Evolutionary conservation across 1,140 invertebrate species (phyloP), one percentile per base, ranked within the genome.

Genomic region (Vanessa tameamea): DNA sequence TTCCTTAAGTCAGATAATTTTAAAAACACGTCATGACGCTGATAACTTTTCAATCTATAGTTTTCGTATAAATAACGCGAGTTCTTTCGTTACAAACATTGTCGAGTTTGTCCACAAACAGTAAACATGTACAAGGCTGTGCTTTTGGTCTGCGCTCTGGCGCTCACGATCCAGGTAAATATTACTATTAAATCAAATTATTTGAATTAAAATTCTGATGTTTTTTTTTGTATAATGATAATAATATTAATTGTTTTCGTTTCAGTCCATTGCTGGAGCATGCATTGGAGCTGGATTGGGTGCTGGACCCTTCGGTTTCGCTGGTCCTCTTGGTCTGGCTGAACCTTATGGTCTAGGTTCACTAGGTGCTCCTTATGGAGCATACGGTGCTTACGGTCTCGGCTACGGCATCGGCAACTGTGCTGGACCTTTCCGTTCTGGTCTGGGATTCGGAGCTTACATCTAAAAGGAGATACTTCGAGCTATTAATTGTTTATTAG

Each of bases 161-260:
- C 73, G 23, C 72, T 74, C 53, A 64, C 79, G 66, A 64, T 82
- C 53, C 79, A 82, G 75, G 79, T 82, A 72, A 48, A 51, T 8
- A 43, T 8, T 9, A 43, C 7, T 11, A 43, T 43, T 9, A 43
- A 43, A 9, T 11, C 7, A 9, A 11, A 2, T 43, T 43, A 3
- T 9, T 9, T 31, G 26, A 16, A 61, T 14, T 11, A 9, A 6
- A 3, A 47, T 16, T 11, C 26, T 61, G 13, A 8, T 5, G 12
- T 20, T 20, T 23, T 20, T 23, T 1, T 3, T 12, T 61, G 2
- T 23, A 7, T 7, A 6, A 47, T 15, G 6, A 14, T 48, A 43
- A 11, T 43, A 43, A 43, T 37, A 5, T 37, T 43, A 43, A 9
- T 43, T 43, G 37, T 43, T 43, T 48, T 66, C 13, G 50, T 57